Conservation (phyloP, 2,888 invertebrate genomes). For the Carpatolechia fugitivella region DNA sequence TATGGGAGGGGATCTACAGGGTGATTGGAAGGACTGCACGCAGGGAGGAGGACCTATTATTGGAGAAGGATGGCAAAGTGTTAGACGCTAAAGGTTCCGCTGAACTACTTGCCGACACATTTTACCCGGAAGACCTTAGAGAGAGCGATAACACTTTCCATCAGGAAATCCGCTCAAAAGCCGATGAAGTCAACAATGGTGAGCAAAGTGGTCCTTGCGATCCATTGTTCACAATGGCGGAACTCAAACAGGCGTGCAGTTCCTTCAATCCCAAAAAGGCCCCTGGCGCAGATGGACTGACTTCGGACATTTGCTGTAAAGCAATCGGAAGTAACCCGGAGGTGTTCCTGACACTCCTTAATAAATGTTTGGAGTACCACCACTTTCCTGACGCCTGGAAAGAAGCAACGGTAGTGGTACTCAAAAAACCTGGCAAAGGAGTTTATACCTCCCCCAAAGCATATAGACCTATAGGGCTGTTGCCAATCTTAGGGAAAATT, state of each 20-base stretch:
- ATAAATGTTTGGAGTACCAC: background rate
- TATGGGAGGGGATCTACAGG: no score
- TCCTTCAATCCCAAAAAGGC: constrained; percentile 1
- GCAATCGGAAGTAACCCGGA: no score
- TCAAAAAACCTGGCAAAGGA: background rate
- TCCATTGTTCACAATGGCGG: constrained; percentile 21
- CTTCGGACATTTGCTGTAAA: background rate
- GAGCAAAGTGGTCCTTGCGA: background rate
- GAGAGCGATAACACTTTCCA: background rate
- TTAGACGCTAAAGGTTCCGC: no score
- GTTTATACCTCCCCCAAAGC: background rate
- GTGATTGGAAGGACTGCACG: no score
- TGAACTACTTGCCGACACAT: background rate
- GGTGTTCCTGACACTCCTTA: background rate
- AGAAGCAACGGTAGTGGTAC: background rate
- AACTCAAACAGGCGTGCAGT: background rate
- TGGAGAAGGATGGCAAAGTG: no score
- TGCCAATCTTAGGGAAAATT: background rate
- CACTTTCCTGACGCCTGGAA: background rate
- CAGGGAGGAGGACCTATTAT: background rate
- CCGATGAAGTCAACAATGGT: background rate
- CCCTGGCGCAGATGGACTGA: background rate
- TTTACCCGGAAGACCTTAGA: background rate
- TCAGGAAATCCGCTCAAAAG: background rate
- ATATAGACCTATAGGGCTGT: background rate